A percentile compares a stretch with the other conserved stretches of the same genome.
Conservation (phyloP, 1,140 invertebrate genomes). For the Mactra quadrangularis region DNA sequence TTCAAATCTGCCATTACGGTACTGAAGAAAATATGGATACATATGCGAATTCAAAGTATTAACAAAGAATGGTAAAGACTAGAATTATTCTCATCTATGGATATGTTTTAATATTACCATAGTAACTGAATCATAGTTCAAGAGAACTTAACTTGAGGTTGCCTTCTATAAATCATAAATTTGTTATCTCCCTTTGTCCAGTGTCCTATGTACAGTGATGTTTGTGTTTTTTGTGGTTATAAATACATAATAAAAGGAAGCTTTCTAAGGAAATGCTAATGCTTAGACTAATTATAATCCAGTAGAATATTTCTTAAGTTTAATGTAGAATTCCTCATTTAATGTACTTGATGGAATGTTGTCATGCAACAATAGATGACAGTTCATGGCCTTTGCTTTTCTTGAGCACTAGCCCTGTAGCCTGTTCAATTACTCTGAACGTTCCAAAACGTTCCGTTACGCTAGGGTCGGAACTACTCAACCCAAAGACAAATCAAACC, state of each 20-base stretch:
- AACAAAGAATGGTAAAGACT: no score
- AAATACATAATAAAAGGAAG: background rate
- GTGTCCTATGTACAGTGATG: slow-evolving; percentile 29
- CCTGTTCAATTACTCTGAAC: no score
- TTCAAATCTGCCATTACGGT: no score
- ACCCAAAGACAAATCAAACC: no score
- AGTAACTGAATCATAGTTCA: no score
- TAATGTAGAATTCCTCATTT: background rate
- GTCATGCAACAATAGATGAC: background rate
- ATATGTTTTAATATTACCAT: no score
- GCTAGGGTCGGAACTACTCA: no score
- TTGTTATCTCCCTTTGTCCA: slow-evolving; percentile 19
- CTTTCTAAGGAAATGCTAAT: slow-evolving; percentile 26
- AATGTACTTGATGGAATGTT: background rate
- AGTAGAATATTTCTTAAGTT: background rate
- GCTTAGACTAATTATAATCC: slow-evolving; percentile 16
- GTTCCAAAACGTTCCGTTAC: no score
- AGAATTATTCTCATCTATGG: no score
- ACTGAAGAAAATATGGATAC: no score
- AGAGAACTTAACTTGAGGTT: slow-evolving; percentile 7
- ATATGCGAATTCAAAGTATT: no score
- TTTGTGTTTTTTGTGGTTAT: slow-evolving; percentile 10
- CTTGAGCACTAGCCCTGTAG: background rate
- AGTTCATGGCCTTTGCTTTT: background rate
- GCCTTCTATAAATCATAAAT: slow-evolving; percentile 2